Percentiles rank a stretch among this genome's conserved stretches.
These are phyloP conservation scores for Hippocampus zosterae DNA, from an alignment of 2,113 vertebrate species.

Conservation along the genomic window DNA sequence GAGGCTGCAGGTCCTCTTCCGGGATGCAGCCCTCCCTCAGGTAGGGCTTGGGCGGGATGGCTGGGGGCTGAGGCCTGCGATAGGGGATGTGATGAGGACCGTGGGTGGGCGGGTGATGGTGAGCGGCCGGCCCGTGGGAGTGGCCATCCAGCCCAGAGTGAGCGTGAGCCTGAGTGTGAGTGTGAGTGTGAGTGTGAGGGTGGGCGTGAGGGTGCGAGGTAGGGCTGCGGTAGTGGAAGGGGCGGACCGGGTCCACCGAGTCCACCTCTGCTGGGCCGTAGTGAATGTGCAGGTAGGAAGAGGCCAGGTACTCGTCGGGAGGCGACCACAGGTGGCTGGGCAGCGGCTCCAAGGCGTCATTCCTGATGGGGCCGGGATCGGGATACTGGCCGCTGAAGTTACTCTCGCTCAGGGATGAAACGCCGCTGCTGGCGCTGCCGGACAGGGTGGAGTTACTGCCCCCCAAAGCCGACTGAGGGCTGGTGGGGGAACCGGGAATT, in stretches of 20 bases:
- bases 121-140: constrained; percentile 75
- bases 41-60: constrained; percentile 87
- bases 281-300: constrained; percentile 89
- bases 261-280: constrained; percentile 89
- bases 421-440: constrained; percentile 93
- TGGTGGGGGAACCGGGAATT: constrained; percentile 91
- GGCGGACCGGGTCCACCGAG: constrained; percentile 82
- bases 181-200: constrained; percentile 58
- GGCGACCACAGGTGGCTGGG: constrained; percentile 88
- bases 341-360: constrained; percentile 88
- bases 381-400: constrained; percentile 79
- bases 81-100: constrained; percentile 64
- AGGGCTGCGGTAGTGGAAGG: constrained; percentile 91
- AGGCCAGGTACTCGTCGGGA: constrained; percentile 83
- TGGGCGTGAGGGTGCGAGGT: constrained; percentile 79
- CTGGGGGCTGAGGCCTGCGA: constrained; percentile 75
- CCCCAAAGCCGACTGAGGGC: constrained; percentile 88
- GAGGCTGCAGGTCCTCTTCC: constrained; percentile 75
- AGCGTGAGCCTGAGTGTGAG: constrained; percentile 51
- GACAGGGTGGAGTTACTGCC: constrained; percentile 95
- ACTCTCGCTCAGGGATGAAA: constrained; percentile 92
- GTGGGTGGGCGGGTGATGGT: constrained; percentile 54
- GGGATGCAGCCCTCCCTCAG: constrained; percentile 85
- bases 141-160: constrained; percentile 78
- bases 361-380: constrained; percentile 78